Conservation (phyloP, 1,140 invertebrate genomes). For the Atta texana region DNA sequence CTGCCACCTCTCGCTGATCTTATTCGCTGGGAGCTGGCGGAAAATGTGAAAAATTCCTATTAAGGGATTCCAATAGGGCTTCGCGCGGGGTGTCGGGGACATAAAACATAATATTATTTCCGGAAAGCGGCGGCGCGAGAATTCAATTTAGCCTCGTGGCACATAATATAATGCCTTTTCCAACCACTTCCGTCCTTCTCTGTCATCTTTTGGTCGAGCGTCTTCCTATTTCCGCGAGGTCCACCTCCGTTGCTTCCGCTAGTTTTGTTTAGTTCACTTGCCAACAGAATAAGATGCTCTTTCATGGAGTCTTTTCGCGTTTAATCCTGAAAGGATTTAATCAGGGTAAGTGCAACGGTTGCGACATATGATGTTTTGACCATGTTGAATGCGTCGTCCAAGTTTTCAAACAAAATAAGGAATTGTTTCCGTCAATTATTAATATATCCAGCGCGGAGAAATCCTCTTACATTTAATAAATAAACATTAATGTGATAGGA, state of each 20-base stretch:
- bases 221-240: constrained; percentile 13
- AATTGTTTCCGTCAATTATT: background rate
- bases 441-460: background rate
- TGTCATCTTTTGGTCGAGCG: constrained; percentile 40
- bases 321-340: constrained; percentile 76
- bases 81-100: constrained; percentile 75
- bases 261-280: constrained; percentile 28
- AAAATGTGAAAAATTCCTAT: constrained; percentile 85
- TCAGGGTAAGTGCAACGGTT: constrained; percentile 62
- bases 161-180: constrained; percentile 79
- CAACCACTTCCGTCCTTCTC: constrained; percentile 52
- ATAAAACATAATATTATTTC: constrained; percentile 85
- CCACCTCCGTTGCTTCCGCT: constrained; percentile 19
- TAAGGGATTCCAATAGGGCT: constrained; percentile 83
- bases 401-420: constrained; percentile 17
- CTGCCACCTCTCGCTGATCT: constrained; percentile 77
- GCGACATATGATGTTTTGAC: constrained; percentile 1
- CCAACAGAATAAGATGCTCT: constrained; percentile 23
- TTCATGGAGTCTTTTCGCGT: constrained; percentile 43
- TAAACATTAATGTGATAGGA: constrained; percentile 22
- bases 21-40: constrained; percentile 79
- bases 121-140: constrained; percentile 80
- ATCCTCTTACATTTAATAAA: constrained; percentile 37
- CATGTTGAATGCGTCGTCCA: background rate
- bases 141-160: constrained; percentile 81